These are phyloP conservation scores for Erebia ligea DNA, from an alignment of 2,888 invertebrate species.

Conservation along the genomic window DNA sequence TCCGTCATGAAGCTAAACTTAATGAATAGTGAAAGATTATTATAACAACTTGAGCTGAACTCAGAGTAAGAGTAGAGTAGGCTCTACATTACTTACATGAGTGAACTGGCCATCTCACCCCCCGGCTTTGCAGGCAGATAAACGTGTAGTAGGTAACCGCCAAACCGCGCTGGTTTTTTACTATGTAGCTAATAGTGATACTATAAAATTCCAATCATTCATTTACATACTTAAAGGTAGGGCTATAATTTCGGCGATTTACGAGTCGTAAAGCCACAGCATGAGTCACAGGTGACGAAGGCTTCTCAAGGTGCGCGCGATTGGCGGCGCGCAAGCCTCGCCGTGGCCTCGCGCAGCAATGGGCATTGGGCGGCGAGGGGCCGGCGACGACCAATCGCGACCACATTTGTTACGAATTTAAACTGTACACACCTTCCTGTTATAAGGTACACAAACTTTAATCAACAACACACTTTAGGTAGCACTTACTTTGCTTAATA, in stretches of 20 bases:
- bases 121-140: too few species aligned
- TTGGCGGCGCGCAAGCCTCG: not conserved
- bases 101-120: too few species aligned
- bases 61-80: not conserved
- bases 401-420: not conserved
- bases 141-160: too few species aligned
- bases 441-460: too few species aligned
- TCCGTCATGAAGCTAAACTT: too few species aligned
- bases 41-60: not conserved
- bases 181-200: not conserved
- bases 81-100: too few species aligned
- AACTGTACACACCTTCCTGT: not conserved
- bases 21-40: too few species aligned
- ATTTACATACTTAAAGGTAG: not conserved
- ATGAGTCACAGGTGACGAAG: conserved; percentile 2
- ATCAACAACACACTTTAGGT: too few species aligned
- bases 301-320: not conserved
- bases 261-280: not conserved
- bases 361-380: not conserved
- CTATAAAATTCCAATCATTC: not conserved
- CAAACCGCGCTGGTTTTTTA: too few species aligned
- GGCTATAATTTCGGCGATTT: not conserved
- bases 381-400: not conserved
- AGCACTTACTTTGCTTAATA: too few species aligned
- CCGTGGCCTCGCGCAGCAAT: too few species aligned